Conservation (phyloP, 2,113 vertebrate genomes). For the Sceloporus undulatus region DNA sequence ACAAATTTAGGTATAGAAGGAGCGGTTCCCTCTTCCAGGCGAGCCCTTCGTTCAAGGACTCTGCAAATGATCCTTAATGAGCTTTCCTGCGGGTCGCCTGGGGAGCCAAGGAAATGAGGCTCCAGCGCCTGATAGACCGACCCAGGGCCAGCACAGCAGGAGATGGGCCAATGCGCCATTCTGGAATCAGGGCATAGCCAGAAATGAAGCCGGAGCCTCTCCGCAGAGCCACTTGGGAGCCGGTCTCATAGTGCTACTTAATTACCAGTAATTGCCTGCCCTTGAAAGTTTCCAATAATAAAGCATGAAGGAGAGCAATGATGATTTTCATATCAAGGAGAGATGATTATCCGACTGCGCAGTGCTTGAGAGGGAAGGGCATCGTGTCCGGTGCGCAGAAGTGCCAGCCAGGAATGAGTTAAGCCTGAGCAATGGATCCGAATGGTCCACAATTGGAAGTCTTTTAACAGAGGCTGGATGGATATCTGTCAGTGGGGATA, state of each 20-base stretch:
- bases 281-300: not conserved
- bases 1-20: not conserved
- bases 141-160: not conserved
- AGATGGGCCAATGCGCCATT: not conserved
- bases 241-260: not conserved
- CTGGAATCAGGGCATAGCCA: not conserved
- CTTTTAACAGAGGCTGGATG: too few species aligned
- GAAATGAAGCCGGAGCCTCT: not conserved
- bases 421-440: too few species aligned
- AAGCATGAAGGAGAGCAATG: not conserved
- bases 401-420: not conserved
- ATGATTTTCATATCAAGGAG: not conserved
- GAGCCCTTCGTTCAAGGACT: not conserved
- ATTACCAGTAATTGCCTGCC: slow-evolving; percentile 21
- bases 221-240: not conserved
- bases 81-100: not conserved
- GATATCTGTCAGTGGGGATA: too few species aligned
- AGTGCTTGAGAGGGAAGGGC: not conserved
- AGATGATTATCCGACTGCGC: not conserved
- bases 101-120: not conserved
- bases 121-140: too few species aligned
- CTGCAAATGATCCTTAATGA: not conserved
- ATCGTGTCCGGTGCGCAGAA: not conserved
- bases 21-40: not conserved
- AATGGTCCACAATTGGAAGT: too few species aligned